phyloP scores from a whole-genome alignment of 2,113 vertebrate genomes.

The Rousettus leschenaultii region DNA sequence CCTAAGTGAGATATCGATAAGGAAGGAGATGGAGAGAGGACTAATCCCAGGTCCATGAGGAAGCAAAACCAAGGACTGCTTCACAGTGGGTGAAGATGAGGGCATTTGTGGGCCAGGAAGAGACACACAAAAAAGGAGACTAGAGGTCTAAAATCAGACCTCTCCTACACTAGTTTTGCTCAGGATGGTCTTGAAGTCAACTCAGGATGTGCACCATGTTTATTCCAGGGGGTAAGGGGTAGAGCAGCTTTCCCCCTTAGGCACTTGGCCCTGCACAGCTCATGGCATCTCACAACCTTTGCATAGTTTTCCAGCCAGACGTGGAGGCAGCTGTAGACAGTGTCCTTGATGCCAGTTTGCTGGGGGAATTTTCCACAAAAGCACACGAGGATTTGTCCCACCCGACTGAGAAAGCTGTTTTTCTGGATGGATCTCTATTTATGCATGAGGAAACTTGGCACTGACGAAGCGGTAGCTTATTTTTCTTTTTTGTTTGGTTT shows the following conservation, averaged over 20 bases:
- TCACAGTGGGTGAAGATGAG: too few species aligned
- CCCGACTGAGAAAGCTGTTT: constrained; percentile 60
- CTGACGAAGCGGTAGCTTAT: constrained; percentile 38
- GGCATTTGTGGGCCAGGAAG: not conserved
- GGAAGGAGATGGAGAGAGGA: not conserved
- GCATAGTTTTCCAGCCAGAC: constrained; percentile 7
- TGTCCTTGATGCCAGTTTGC: constrained; percentile 54
- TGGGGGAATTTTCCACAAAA: constrained; percentile 69
- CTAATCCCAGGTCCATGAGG: not conserved
- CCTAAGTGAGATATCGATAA: not conserved
- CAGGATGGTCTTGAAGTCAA: not conserved
- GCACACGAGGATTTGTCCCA: constrained; percentile 73
- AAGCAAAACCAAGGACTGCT: not conserved
- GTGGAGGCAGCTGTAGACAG: constrained; percentile 7
- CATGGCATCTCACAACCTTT: not conserved
- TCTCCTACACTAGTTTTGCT: not conserved
- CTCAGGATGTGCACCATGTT: not conserved
- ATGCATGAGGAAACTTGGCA: constrained; percentile 71
- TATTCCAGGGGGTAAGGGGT: not conserved
- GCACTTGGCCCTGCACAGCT: not conserved
- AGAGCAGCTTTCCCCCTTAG: not conserved
- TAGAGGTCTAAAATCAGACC: not conserved
- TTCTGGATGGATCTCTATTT: constrained; percentile 67
- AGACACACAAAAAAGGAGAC: not conserved
- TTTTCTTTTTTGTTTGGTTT: constrained; percentile 74